Base-by-base conservation (phyloP, 1,140 invertebrate genomes). In the Zaprionus africanus region DNA sequence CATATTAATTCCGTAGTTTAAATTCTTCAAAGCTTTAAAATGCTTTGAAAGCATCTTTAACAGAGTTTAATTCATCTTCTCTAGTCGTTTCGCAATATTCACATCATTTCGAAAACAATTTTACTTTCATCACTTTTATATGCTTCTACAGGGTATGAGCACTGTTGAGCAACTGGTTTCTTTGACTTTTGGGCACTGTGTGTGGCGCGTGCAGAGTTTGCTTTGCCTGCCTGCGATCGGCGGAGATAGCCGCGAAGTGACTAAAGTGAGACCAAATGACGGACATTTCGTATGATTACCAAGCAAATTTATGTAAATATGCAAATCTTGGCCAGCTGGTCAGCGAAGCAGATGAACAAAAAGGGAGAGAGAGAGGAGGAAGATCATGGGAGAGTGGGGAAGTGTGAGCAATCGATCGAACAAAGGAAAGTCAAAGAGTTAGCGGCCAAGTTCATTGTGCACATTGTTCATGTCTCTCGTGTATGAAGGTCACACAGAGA, bases 361-460 rank as follows among this genome's bases (percentile, higher is more conserved):
- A 7, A 22, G 68, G 63, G 65, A 82, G 67, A 78, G 65, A 78
- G 59, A 78, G 79, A 49, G 59, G 15, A 5, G 19, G 13, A n/a
- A 26, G 26, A 26, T 26, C 26, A 22, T 9, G 28, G 28, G 7
- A 34, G 31, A 34, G 31, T n/a, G 26, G 26, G 26, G 19, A 22
- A 22, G 22, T 36, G 5, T 1, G 22, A 61, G 28, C 28, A 31
- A 61, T 19, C 38, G 57, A 76, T 72, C 61, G 62, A 72, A 72
- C 74, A 66, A 76, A 76, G 71, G 68, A 76, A 72, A 72, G 68
- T 64, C 72, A 57, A 58, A 60, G 38, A 61, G 58, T 87, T 78
- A 65, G 66, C 57, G 84, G 77, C 66, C 84, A 88, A 90, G 85
- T 84, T 88, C 85, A 87, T 83, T 88, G 83, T 87, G 64, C 66